A percentile compares a stretch with the other conserved stretches of the same genome.
phyloP scores from a whole-genome alignment of 2,797 vertebrate genomes.

The Amazona ochrocephala region DNA sequence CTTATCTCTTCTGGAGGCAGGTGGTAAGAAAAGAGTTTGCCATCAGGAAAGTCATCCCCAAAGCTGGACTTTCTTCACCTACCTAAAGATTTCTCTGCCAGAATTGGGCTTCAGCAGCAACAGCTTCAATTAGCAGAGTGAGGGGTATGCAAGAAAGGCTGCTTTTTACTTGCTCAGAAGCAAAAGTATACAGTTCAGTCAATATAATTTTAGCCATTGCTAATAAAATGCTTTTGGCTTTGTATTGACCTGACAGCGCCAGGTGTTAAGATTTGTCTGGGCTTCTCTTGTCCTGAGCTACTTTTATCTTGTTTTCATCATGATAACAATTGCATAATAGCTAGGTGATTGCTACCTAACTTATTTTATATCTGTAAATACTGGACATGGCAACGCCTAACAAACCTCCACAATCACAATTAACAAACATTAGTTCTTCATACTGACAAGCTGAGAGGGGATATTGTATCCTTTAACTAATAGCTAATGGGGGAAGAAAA shows the following conservation, averaged over 20 bases:
- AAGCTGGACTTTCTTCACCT: neutral
- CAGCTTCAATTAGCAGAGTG: neutral
- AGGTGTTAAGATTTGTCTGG: neutral
- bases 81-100: neutral
- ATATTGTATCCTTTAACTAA: no score
- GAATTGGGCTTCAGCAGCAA: neutral
- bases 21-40: neutral
- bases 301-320: neutral
- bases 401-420: no score
- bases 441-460: no score
- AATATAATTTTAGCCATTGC: accelerated
- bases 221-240: neutral
- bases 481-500: neutral
- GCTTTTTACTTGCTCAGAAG: neutral
- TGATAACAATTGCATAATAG: accelerated
- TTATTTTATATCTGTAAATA: no score
- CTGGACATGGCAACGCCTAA: neutral
- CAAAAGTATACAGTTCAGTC: neutral
- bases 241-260: neutral
- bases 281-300: neutral
- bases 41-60: neutral
- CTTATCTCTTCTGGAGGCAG: neutral
- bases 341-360: neutral
- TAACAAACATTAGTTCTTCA: neutral
- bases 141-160: no score